A percentile compares a stretch with the other conserved stretches of the same genome.
Conservation (phyloP, 2,888 invertebrate genomes). For the Thalpophila matura region DNA sequence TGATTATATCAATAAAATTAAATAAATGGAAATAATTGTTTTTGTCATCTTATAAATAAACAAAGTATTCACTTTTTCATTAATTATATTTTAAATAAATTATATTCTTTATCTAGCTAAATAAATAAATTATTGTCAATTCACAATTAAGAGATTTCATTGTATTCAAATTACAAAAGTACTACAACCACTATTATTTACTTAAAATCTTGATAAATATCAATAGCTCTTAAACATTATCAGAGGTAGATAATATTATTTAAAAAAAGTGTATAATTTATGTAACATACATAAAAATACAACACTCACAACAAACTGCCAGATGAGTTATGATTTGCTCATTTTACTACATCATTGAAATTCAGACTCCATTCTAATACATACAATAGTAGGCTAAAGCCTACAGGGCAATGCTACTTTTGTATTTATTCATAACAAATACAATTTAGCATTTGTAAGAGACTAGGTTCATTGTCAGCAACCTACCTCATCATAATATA, state of each 20-base stretch:
- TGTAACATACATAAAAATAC: slow-evolving; percentile 12
- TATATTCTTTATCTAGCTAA: slow-evolving; percentile 50
- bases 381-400: slow-evolving; percentile 6
- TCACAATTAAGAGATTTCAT: slow-evolving; percentile 62
- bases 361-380: slow-evolving; percentile 6
- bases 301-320: slow-evolving; percentile 5
- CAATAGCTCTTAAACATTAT: slow-evolving; percentile 27
- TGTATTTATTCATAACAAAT: slow-evolving; percentile 43
- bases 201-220: slow-evolving; percentile 38
- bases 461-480: slow-evolving; percentile 44
- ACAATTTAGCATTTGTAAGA: slow-evolving; percentile 45
- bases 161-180: slow-evolving; percentile 54
- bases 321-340: slow-evolving; percentile 10
- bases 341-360: slow-evolving; percentile 10
- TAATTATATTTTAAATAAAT: slow-evolving; percentile 57
- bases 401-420: slow-evolving; percentile 22
- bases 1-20: slow-evolving; percentile 87
- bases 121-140: slow-evolving; percentile 78
- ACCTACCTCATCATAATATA: slow-evolving; percentile 13
- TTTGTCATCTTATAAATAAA: slow-evolving; percentile 61
- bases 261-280: slow-evolving; percentile 22
- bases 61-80: slow-evolving; percentile 47
- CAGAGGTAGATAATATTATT: slow-evolving; percentile 56
- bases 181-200: slow-evolving; percentile 42
- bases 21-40: slow-evolving; percentile 73